Base-by-base conservation (phyloP, 1,140 invertebrate genomes). In the Tetragonula clypearis region DNA sequence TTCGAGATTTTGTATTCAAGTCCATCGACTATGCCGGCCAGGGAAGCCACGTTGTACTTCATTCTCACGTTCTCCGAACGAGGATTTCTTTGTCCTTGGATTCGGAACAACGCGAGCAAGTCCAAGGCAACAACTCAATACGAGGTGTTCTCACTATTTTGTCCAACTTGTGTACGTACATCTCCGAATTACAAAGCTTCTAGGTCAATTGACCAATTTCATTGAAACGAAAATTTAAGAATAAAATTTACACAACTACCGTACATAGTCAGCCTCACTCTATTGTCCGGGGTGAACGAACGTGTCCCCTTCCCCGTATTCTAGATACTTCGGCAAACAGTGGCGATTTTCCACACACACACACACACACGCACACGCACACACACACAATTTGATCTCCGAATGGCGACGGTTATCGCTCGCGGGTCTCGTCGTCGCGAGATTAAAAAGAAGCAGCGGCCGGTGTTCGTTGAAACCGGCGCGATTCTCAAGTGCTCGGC, bases 341-440 rank as follows among this genome's bases (percentile, higher is more conserved):
- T n/a, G 35, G 74, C 73, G 26, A 83, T 75, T 49, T 83, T 83
- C 80, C 26, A 49, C 41, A 49, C 0, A 41, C 41, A 49, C 6
- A 8, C 55, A 8, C 72, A 21, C 80, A 8, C 8, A n/a, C 72
- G 17, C 80, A 8, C 8, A n/a, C 72, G 17, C 72, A 21, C 80
- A 8, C 8, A n/a, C 72, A 23, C 41, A 11, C 72, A 68, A 56
- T 60, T 76, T n/a, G 60, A 68, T 11, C 60, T 49, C 6, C 41
- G 41, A 49, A 49, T 0, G 41, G 41, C 41, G 41, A 8, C 60
- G 53, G 53, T 75, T 55, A 62, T 15, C 53, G 49, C 19, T 11
- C 14, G 35, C 35, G 35, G 35, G 35, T 35, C 15, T 15, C 9
- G 21, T 12, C 58, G 19, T 5, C 35, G 35, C 58, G 35, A 62